Percentiles rank a stretch among this genome's conserved stretches.
Evolutionary conservation across 2,113 vertebrate species (phyloP).

Genomic region (Onychostoma macrolepis): DNA sequence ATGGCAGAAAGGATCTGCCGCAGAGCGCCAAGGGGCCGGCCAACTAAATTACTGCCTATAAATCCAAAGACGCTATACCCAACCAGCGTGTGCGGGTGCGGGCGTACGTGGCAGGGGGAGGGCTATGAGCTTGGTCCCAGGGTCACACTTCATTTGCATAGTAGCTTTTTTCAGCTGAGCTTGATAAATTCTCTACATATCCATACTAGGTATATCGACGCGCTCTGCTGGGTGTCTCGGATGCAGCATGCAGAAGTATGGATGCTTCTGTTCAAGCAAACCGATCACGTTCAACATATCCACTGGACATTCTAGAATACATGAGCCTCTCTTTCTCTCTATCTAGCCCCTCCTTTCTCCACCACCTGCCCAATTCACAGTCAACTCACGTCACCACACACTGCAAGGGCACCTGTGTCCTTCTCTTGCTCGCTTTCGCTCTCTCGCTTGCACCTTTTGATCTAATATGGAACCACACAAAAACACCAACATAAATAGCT

Average conservation of each 20-base stretch:
- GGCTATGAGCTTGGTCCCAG: slow-evolving; percentile 37
- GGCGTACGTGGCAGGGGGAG: slow-evolving; percentile 23
- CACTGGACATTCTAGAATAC: slow-evolving; percentile 60
- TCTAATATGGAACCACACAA: slow-evolving; percentile 46
- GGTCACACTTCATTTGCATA: slow-evolving; percentile 57
- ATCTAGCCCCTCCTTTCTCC: slow-evolving; percentile 66
- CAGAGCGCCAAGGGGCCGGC: slow-evolving; percentile 46
- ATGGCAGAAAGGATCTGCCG: slow-evolving; percentile 50
- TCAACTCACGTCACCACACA: slow-evolving; percentile 81
- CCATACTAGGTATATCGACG: slow-evolving; percentile 22
- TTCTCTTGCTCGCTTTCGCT: slow-evolving; percentile 69
- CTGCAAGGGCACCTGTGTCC: slow-evolving; percentile 84
- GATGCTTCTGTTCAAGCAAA: slow-evolving; percentile 55
- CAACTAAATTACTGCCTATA: slow-evolving; percentile 54
- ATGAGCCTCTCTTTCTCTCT: slow-evolving; percentile 63
- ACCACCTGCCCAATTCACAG: slow-evolving; percentile 84
- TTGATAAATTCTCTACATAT: slow-evolving; percentile 48
- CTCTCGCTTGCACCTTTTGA: slow-evolving; percentile 51
- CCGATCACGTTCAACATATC: slow-evolving; percentile 58
- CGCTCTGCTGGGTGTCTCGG: slow-evolving; percentile 30
- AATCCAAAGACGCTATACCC: slow-evolving; percentile 49
- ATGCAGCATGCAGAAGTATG: slow-evolving; percentile 42
- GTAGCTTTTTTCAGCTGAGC: slow-evolving; percentile 47
- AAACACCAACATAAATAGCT: slow-evolving; percentile 67
- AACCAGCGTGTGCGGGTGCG: slow-evolving; percentile 11